These are phyloP conservation scores for Ceratina calcarata DNA, from an alignment of 1,140 invertebrate genomes.

Conservation along the genomic window DNA sequence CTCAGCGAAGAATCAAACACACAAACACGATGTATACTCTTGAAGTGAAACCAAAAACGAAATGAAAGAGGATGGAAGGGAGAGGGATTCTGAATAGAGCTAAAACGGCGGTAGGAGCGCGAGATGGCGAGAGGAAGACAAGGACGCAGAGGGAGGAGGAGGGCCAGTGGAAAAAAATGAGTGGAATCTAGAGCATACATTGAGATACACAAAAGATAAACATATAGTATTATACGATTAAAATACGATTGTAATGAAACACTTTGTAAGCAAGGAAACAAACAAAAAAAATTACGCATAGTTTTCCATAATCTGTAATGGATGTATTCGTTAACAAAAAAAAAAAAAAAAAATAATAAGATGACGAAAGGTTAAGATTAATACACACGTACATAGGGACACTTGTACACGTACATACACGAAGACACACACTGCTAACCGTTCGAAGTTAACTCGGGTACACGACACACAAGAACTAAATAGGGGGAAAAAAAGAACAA, in stretches of 20 bases:
- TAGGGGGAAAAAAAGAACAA: constrained; percentile 43
- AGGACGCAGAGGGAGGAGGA: background rate
- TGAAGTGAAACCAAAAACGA: constrained; percentile 42
- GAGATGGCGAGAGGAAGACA: constrained; percentile 49
- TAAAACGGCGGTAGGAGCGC: constrained; percentile 15
- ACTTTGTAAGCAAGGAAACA: constrained; percentile 70
- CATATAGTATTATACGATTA: constrained; percentile 79
- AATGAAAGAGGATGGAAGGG: constrained; percentile 25
- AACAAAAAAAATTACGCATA: constrained; percentile 71
- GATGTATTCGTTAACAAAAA: constrained; percentile 73
- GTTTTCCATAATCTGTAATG: constrained; percentile 76
- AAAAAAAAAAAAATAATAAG: constrained; percentile 56
- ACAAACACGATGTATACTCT: constrained; percentile 65
- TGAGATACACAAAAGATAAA: constrained; percentile 67
- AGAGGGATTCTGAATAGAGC: constrained; percentile 49
- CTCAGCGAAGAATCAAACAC: constrained; percentile 76
- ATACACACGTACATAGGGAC: background rate
- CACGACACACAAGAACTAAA: constrained; percentile 53
- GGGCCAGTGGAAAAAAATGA: background rate
- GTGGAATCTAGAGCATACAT: constrained; percentile 49
- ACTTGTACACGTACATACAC: constrained; percentile 10
- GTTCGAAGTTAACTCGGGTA: constrained; percentile 54
- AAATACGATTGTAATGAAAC: constrained; percentile 72
- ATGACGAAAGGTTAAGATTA: constrained; percentile 33
- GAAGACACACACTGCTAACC: constrained; percentile 42